These are phyloP conservation scores for Thunnus maccoyii DNA, from an alignment of 2,113 vertebrate species.

Conservation along the genomic window DNA sequence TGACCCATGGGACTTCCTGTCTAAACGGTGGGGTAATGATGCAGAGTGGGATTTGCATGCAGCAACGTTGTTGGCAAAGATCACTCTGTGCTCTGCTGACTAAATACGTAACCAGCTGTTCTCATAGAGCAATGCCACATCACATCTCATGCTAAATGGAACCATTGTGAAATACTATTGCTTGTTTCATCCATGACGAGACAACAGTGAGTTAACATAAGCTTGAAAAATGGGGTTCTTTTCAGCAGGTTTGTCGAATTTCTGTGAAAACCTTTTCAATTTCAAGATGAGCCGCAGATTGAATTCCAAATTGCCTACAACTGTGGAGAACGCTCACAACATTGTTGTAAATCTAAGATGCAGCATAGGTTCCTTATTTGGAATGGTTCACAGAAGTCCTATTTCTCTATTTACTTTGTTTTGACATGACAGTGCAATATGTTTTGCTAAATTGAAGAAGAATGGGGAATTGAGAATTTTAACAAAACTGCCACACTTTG, in stretches of 20 bases:
- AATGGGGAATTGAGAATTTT: constrained; percentile 2
- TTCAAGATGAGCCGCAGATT: not conserved
- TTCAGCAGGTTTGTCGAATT: not conserved
- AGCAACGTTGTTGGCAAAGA: constrained; percentile 69
- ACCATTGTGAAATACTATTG: constrained; percentile 15
- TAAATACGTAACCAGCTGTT: constrained; percentile 70
- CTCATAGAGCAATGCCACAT: constrained; percentile 38
- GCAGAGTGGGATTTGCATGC: constrained; percentile 70
- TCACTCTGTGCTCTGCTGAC: constrained; percentile 70
- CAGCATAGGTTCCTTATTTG: not conserved
- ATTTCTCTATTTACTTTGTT: constrained; percentile 5
- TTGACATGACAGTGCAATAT: not conserved
- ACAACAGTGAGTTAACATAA: not conserved
- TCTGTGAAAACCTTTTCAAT: not conserved
- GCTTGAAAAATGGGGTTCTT: constrained; percentile 4
- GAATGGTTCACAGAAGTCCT: constrained; percentile 6
- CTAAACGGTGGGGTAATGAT: constrained; percentile 72
- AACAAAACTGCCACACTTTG: constrained; percentile 29
- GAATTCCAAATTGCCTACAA: not conserved
- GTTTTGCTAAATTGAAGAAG: constrained; percentile 33
- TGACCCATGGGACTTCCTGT: constrained; percentile 64
- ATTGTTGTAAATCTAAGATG: constrained; percentile 1
- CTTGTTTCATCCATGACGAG: not conserved
- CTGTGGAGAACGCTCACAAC: not conserved
- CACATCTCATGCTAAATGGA: constrained; percentile 55